phyloP scores from a whole-genome alignment of 1,140 invertebrate genomes.

The Sinonovacula constricta region DNA sequence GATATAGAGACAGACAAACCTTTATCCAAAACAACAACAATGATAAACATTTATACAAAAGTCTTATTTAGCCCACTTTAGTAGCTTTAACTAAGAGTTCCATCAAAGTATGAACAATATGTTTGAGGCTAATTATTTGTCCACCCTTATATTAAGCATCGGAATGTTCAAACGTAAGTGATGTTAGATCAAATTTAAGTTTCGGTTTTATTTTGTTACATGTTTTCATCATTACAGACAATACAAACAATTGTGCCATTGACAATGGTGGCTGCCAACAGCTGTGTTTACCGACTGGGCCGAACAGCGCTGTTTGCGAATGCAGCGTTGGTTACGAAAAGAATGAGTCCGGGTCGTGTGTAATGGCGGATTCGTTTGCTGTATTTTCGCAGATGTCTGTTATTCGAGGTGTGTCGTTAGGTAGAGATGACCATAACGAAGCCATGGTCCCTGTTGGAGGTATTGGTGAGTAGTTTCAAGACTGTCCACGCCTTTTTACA shows the following conservation, averaged over 20 bases:
- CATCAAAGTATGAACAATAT: no score
- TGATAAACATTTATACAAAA: no score
- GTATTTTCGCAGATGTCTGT: conserved; percentile 93
- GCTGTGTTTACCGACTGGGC: conserved; percentile 90
- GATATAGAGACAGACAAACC: no score
- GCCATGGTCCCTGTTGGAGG: conserved; percentile 95
- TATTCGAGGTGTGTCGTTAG: conserved; percentile 88
- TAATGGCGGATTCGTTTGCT: conserved; percentile 87
- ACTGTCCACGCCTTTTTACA: neutral
- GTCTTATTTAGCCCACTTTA: no score
- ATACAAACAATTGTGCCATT: conserved; percentile 82
- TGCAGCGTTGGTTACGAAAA: conserved; percentile 91
- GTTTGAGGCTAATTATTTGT: no score
- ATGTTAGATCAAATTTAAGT: no score
- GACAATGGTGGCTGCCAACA: conserved; percentile 96
- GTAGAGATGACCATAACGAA: conserved; percentile 87
- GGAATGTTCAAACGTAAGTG: no score
- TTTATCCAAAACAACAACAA: no score
- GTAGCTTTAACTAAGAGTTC: no score
- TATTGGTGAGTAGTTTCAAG: conserved; percentile 53
- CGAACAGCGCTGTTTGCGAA: conserved; percentile 85
- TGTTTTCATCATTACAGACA: no score
- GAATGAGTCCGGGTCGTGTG: conserved; percentile 25
- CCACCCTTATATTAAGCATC: no score
- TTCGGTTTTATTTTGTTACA: no score